These are phyloP conservation scores for Diarsia mendica DNA, from an alignment of 2,888 invertebrate species.

Conservation along the genomic window DNA sequence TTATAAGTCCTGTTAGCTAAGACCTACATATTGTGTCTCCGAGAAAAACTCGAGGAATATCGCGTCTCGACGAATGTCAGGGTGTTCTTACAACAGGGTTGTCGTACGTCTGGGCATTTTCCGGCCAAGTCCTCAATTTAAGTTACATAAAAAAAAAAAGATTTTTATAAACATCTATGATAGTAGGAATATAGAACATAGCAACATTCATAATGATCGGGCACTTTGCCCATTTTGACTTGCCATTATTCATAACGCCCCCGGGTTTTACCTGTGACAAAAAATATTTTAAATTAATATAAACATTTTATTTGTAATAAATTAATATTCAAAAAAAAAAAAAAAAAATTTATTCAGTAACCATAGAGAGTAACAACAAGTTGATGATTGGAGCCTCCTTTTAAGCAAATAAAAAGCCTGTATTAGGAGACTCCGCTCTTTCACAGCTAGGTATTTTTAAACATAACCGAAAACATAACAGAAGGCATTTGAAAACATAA, in stretches of 20 bases:
- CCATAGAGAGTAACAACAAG: too few species aligned
- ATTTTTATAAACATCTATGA: background rate
- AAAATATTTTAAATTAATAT: too few species aligned
- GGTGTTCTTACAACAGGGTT: background rate
- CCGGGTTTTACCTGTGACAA: background rate
- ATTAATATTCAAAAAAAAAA: too few species aligned
- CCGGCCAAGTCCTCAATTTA: background rate
- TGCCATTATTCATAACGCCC: background rate
- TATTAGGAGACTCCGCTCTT: too few species aligned
- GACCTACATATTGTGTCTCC: conserved; percentile 31
- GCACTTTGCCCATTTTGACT: background rate
- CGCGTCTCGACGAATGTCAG: background rate
- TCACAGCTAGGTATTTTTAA: too few species aligned
- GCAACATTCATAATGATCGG: too few species aligned
- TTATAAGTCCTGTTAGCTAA: conserved; percentile 48
- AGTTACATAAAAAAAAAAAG: background rate
- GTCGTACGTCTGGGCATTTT: background rate
- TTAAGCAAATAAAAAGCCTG: too few species aligned
- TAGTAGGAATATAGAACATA: background rate
- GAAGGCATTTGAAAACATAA: too few species aligned
- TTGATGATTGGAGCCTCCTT: too few species aligned
- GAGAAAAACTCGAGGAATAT: conserved; percentile 43
- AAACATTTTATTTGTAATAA: too few species aligned
- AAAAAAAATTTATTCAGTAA: too few species aligned
- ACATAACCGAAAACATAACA: too few species aligned